Base-by-base conservation (phyloP, 2,797 vertebrate genomes). In the Chiropotes sagulatus region DNA sequence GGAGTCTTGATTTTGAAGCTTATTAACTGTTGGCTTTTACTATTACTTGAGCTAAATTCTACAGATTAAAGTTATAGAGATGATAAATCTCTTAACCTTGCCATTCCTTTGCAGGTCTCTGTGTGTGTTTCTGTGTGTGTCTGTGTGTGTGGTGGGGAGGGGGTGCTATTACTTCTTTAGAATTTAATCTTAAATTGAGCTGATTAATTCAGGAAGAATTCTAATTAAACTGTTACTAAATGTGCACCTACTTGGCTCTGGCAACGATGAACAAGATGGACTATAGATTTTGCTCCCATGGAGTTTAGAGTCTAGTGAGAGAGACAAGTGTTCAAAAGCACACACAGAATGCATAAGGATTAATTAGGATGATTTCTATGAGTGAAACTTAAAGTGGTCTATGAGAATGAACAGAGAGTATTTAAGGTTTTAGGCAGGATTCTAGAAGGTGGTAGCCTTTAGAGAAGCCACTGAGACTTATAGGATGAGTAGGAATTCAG, bases 151-250 rank as follows among this genome's bases (percentile, higher is more conserved):
- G 41, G 88, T 70, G 26, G 48, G 12, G 9, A 46, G 33, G 17
- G 9, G 19, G 24, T 48, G 7, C 28, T 52, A 33, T 57, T 91
- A n/a, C 64, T 72, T 90, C 39, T 96, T 97, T 91, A 70, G 39
- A 93, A 89, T 73, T 88, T 90, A 87, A 92, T 82, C 26, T 90
- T 76, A 94, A 86, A 75, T 80, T 75, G 39, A 95, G 26, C 14
- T 57, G 44, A 85, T 87, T 94, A 78, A 64, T 81, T 88, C 58
- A 48, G 58, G 41, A 50, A 64, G 44, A 39, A 50, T 80, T 83
- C 13, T 78, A 39, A 88, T 64, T 92, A 58, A 92, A 36, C 6
- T 36, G 24, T 26, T 70, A 75, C 93, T 88, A 94, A 90, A 80
- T 90, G 72, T 64, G 39, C 4, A 84, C 20, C 73, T 78, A 7